phyloP scores from a whole-genome alignment of 2,888 invertebrate genomes.

The Furcula furcula region DNA sequence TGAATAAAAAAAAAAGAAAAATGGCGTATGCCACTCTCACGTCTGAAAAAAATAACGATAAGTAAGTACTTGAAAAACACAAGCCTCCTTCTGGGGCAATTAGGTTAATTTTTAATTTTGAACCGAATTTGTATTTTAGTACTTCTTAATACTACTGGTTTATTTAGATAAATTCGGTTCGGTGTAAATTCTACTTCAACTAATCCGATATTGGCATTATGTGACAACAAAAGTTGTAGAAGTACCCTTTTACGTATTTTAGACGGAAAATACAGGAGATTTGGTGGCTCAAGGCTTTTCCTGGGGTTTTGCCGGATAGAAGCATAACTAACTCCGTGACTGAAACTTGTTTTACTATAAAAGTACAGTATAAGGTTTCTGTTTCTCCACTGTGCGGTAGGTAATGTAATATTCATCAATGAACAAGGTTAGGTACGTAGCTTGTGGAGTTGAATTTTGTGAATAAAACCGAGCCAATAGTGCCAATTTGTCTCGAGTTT shows the following conservation, averaged over 20 bases:
- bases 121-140: no score
- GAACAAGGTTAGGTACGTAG: slow-evolving; percentile 5
- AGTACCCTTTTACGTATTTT: slow-evolving; percentile 41
- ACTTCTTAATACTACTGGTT: no score
- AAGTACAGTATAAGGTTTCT: slow-evolving; percentile 56
- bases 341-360: slow-evolving; percentile 61
- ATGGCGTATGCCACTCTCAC: no score
- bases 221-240: slow-evolving; percentile 14
- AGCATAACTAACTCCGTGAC: slow-evolving; percentile 64
- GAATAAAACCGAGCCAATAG: slow-evolving; percentile 24
- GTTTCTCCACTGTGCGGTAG: slow-evolving; percentile 37
- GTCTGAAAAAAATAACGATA: no score
- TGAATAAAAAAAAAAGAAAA: no score
- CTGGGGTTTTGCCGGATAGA: slow-evolving; percentile 50
- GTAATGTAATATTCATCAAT: slow-evolving; percentile 27
- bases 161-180: no score
- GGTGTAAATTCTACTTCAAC: no score
- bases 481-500: slow-evolving; percentile 10
- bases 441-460: slow-evolving; percentile 7
- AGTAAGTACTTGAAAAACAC: no score
- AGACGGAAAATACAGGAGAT: slow-evolving; percentile 52
- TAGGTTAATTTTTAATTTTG: no score
- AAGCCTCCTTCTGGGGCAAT: no score
- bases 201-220: slow-evolving; percentile 2
- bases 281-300: slow-evolving; percentile 52